Percentiles rank a stretch among this genome's conserved stretches.
phyloP scores from a whole-genome alignment of 2,113 vertebrate species.

The Herpailurus yagouaroundi region DNA sequence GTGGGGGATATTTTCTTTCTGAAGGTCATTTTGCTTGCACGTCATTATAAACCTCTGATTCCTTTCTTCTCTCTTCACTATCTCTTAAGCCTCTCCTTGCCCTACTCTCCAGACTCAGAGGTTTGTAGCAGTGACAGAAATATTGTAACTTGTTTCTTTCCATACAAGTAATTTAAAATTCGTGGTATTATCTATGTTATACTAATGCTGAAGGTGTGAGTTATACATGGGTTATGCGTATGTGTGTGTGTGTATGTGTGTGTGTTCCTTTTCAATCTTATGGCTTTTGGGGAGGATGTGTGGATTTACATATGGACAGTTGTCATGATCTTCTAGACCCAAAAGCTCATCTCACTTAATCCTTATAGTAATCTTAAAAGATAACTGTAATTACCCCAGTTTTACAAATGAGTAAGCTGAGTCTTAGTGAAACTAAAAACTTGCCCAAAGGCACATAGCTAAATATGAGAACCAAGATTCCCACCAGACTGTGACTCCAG shows the following conservation, averaged over 20 bases:
- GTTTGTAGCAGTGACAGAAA: background rate
- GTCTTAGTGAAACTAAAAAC: background rate
- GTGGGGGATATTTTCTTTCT: background rate
- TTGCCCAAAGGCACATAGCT: background rate
- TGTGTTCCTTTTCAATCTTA: background rate
- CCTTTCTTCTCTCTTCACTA: background rate
- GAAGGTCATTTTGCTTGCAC: background rate
- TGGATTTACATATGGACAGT: background rate
- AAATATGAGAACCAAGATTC: background rate
- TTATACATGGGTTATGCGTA: background rate
- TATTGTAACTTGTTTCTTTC: background rate
- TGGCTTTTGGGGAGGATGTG: background rate
- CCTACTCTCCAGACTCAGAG: background rate
- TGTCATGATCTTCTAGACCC: background rate
- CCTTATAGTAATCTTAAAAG: background rate
- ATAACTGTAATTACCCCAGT: background rate
- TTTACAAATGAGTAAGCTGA: background rate
- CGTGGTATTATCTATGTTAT: background rate
- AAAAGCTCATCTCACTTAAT: constrained; percentile 16
- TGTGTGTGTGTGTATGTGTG: too few species aligned
- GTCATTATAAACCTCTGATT: background rate
- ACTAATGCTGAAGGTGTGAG: background rate
- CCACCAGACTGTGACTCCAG: background rate
- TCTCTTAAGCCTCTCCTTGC: background rate
- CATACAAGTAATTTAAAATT: background rate